phyloP scores from a whole-genome alignment of 2,888 invertebrate species.

The Ectobius pallidus region DNA sequence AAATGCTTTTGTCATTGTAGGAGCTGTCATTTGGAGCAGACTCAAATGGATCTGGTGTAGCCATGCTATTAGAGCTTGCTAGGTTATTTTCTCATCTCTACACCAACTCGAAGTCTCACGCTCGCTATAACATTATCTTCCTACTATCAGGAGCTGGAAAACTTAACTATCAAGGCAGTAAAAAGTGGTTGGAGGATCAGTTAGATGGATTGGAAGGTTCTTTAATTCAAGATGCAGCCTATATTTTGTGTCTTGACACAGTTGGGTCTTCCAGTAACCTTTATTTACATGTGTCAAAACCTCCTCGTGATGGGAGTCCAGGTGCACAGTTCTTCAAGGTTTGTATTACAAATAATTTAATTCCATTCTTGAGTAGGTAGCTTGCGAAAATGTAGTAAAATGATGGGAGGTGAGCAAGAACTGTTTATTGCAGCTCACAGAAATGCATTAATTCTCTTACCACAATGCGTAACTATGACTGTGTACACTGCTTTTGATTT shows the following conservation, averaged over 20 bases:
- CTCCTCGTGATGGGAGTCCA: conserved; percentile 84
- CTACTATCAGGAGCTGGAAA: conserved; percentile 90
- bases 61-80: conserved; percentile 84
- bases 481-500: no score
- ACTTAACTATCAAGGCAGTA: conserved; percentile 92
- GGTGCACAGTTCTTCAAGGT: conserved; percentile 62
- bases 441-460: no score
- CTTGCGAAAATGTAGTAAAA: background rate
- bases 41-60: conserved; percentile 90
- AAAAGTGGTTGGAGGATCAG: conserved; percentile 95
- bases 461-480: no score
- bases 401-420: no score
- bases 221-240: conserved; percentile 82
- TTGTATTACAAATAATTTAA: background rate
- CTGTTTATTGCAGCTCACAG: no score
- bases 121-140: conserved; percentile 83
- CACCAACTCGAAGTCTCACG: conserved; percentile 72
- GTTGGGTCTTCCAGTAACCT: conserved; percentile 70
- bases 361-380: no score
- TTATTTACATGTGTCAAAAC: conserved; percentile 94
- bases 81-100: conserved; percentile 88
- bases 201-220: conserved; percentile 77
- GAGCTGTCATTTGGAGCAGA: conserved; percentile 88
- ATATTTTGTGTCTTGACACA: conserved; percentile 89
- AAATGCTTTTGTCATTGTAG: conserved; percentile 56